Evolutionary conservation across 1,140 invertebrate species (phyloP).

Genomic region (Myzus persicae): DNA sequence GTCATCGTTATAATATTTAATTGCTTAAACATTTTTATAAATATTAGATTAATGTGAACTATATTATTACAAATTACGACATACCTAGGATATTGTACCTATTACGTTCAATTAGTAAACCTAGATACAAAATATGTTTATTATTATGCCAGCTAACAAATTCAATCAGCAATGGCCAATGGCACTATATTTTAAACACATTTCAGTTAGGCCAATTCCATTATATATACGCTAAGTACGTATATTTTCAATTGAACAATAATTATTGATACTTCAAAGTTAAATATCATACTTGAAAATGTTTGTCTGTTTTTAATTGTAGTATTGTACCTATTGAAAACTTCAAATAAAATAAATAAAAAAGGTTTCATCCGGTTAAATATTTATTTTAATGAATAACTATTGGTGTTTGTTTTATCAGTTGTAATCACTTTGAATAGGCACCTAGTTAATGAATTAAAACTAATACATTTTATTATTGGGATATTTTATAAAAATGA

Average conservation of each 20-base stretch:
- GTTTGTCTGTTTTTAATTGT: background rate
- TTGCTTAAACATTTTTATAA: no score
- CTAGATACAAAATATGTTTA: no score
- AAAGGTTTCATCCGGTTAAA: background rate
- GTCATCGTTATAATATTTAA: background rate
- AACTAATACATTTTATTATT: background rate
- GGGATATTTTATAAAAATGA: background rate
- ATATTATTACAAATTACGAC: no score
- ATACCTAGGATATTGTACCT: no score
- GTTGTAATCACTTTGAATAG: background rate
- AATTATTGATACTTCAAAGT: background rate
- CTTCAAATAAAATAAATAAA: background rate
- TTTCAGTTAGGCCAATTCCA: background rate
- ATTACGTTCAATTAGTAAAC: no score
- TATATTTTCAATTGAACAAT: background rate
- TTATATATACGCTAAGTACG: background rate
- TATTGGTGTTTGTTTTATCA: background rate
- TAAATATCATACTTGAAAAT: background rate
- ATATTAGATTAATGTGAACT: no score
- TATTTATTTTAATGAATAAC: background rate
- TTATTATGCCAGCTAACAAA: background rate
- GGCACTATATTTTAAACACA: background rate
- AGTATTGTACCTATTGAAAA: background rate
- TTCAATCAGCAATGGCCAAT: no score
- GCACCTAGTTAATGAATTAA: background rate